Conservation (phyloP, 2,888 invertebrate species). For the Lymantria monacha region DNA sequence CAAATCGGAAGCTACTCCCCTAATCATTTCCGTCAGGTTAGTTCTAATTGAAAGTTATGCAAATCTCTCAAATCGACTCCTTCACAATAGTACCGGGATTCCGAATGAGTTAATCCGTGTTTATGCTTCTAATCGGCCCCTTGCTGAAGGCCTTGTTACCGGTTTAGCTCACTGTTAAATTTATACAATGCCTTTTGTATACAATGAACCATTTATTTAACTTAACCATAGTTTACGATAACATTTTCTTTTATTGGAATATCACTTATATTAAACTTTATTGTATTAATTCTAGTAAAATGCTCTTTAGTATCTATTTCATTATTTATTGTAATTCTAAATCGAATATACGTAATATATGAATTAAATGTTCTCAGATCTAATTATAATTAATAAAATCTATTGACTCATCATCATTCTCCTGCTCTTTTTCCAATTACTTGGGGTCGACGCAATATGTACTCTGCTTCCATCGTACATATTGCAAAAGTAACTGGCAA, state of each 20-base stretch:
- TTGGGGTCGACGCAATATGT: too few relatives aligned
- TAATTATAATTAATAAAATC: too few relatives aligned
- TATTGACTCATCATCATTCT: too few relatives aligned
- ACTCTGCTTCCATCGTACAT: too few relatives aligned
- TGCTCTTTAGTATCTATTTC: not conserved
- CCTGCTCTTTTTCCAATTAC: too few relatives aligned
- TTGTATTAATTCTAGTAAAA: conserved; percentile 14
- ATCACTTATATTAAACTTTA: conserved; percentile 34
- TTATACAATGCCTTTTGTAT: conserved; percentile 74
- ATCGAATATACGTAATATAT: too few relatives aligned
- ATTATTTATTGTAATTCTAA: too few relatives aligned
- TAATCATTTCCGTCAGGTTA: conserved; percentile 77
- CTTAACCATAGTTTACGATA: conserved; percentile 56
- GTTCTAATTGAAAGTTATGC: conserved; percentile 81
- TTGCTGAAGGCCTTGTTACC: conserved; percentile 74
- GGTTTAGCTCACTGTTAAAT: conserved; percentile 74
- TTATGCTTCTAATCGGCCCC: conserved; percentile 80
- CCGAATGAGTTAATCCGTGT: conserved; percentile 82
- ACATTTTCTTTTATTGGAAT: conserved; percentile 50
- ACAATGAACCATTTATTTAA: conserved; percentile 67
- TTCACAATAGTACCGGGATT: conserved; percentile 79
- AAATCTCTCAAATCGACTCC: conserved; percentile 80
- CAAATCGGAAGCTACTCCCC: conserved; percentile 63
- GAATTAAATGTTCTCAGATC: too few relatives aligned
- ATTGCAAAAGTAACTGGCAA: too few relatives aligned